These are phyloP conservation scores for Lacanobia wlatinum DNA, from an alignment of 2,888 invertebrate genomes.

Conservation along the genomic window DNA sequence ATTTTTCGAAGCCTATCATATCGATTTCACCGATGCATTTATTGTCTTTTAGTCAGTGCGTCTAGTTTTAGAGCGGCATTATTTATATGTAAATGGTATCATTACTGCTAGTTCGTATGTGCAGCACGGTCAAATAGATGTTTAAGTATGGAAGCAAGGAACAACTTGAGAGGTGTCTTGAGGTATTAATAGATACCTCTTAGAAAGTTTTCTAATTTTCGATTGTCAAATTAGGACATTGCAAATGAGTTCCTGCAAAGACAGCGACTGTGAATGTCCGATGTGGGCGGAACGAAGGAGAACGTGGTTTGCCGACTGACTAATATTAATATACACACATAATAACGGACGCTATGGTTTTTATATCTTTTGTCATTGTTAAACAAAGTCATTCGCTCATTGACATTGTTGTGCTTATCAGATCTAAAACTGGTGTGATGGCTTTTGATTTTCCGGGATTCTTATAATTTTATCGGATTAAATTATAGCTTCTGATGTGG, in stretches of 20 bases:
- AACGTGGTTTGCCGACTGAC: slow-evolving; percentile 63
- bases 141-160: slow-evolving; percentile 39
- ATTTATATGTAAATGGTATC: slow-evolving; percentile 44
- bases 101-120: slow-evolving; percentile 35
- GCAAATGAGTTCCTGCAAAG: slow-evolving; percentile 56
- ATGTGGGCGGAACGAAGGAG: slow-evolving; percentile 73
- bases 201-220: slow-evolving; percentile 49
- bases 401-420: slow-evolving; percentile 19
- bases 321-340: slow-evolving; percentile 50
- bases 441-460: slow-evolving; percentile 10
- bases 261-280: slow-evolving; percentile 62
- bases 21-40: slow-evolving; percentile 37
- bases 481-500: slow-evolving; percentile 5
- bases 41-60: slow-evolving; percentile 11
- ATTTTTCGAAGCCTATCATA: slow-evolving; percentile 17
- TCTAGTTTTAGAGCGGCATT: slow-evolving; percentile 24
- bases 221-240: slow-evolving; percentile 54
- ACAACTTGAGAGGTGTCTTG: slow-evolving; percentile 20
- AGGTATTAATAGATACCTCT: slow-evolving; percentile 11
- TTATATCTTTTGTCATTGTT: slow-evolving; percentile 49
- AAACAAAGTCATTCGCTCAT: slow-evolving; percentile 17
- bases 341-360: slow-evolving; percentile 45
- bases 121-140: slow-evolving; percentile 47
- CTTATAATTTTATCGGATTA: background rate
- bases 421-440: slow-evolving; percentile 14